A percentile compares a stretch with the other conserved stretches of the same genome.
Conservation (phyloP, 1,140 invertebrate genomes). For the Calliopsis andreniformis region DNA sequence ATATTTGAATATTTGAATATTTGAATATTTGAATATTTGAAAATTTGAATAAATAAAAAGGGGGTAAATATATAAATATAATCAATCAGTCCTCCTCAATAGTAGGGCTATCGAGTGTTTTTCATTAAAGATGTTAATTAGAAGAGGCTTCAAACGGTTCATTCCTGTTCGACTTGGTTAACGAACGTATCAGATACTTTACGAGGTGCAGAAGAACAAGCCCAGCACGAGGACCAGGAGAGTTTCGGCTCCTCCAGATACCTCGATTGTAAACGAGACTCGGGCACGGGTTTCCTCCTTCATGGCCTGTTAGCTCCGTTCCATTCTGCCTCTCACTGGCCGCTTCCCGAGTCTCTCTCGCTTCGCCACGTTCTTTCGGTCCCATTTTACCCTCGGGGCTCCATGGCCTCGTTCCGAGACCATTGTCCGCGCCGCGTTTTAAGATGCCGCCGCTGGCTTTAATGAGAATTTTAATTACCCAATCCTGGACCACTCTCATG, state of each 20-base stretch:
- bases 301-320: conserved; percentile 59
- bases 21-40: too few species aligned
- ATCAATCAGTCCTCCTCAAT: too few species aligned
- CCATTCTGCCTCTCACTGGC: conserved; percentile 49
- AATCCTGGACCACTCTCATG: conserved; percentile 53
- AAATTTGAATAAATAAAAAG: too few species aligned
- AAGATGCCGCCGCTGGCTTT: conserved; percentile 67
- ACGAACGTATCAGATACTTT: conserved; percentile 32
- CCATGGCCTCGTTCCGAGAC: conserved; percentile 50
- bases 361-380: conserved; percentile 38
- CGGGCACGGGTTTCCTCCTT: conserved; percentile 63
- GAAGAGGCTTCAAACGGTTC: too few species aligned
- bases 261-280: conserved; percentile 66
- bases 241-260: conserved; percentile 49
- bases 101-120: too few species aligned
- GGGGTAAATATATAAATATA: too few species aligned
- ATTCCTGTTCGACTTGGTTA: too few species aligned
- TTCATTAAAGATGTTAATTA: too few species aligned
- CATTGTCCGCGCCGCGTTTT: conserved; percentile 68
- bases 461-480: conserved; percentile 76
- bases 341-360: conserved; percentile 24
- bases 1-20: too few species aligned
- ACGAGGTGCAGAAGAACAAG: conserved; percentile 56
- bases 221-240: conserved; percentile 1
- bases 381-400: conserved; percentile 34